A percentile compares a stretch with the other conserved stretches of the same genome.
Evolutionary conservation across 37 sponge, comb jelly and placozoan species (phyloP).

Genomic region (Petrosia ficiformis): DNA sequence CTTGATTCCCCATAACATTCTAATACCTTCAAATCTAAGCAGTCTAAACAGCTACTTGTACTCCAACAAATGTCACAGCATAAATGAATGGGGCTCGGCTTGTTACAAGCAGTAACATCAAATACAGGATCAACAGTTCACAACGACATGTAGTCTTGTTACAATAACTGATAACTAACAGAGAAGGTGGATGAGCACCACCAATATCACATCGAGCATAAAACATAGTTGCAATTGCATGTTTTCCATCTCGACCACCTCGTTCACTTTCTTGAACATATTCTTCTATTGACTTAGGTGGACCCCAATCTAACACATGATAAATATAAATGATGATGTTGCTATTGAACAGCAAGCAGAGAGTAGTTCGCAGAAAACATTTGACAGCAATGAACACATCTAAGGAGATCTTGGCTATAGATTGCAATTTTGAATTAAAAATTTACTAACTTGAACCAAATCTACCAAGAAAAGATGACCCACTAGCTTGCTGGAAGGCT

Average conservation of each 20-base stretch:
- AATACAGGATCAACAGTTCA: conserved; percentile 19
- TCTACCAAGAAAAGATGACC: no score
- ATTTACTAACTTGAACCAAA: no score
- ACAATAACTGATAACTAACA: conserved; percentile 13
- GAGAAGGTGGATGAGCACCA: background rate
- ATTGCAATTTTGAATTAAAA: no score
- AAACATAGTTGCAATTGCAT: conserved; percentile 23
- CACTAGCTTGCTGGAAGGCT: no score
- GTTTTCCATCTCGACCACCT: conserved; percentile 34
- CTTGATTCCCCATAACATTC: no score
- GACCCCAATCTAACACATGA: conserved; percentile 44
- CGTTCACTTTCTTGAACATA: conserved; percentile 63
- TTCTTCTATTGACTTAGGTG: conserved; percentile 29
- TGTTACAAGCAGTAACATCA: background rate
- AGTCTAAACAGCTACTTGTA: background rate
- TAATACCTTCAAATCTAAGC: background rate
- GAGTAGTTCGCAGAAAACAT: no score
- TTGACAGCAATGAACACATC: no score
- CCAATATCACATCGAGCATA: background rate
- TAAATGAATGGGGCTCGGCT: background rate
- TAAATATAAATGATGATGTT: no score
- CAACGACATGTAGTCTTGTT: conserved; percentile 18
- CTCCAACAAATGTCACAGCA: conserved; percentile 41
- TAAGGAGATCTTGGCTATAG: no score
- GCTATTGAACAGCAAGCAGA: no score